Conservation (phyloP, 92 coral and sea anemone genomes). For the Palythoa caribaeorum region DNA sequence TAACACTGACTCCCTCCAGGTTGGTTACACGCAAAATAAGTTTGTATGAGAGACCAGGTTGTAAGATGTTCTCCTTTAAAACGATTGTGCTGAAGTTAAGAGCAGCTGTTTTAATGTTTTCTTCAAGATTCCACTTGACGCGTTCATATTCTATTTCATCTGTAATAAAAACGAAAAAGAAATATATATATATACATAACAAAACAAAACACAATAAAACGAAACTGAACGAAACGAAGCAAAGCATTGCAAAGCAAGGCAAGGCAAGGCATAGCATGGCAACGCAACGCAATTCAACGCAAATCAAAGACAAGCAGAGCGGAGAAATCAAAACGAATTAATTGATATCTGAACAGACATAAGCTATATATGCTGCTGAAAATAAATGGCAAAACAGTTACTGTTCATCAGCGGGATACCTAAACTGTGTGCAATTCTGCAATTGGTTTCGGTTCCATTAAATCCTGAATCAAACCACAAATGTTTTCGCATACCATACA, state of each 20-base stretch:
- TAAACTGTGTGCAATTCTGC: no score
- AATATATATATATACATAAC: background rate
- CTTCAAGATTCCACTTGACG: conserved; percentile 14
- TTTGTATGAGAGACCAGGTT: conserved; percentile 30
- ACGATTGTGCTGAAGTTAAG: conserved; percentile 14
- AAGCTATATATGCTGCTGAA: no score
- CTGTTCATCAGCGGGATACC: no score
- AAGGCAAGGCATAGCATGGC: no score
- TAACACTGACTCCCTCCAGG: background rate
- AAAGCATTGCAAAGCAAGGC: no score
- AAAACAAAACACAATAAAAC: no score
- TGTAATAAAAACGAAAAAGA: background rate
- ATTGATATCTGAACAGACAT: no score
- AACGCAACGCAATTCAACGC: background rate
- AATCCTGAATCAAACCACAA: no score
- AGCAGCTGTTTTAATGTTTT: conserved; percentile 12
- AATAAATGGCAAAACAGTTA: no score
- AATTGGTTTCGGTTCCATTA: no score
- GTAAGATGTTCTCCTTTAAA: conserved; percentile 4
- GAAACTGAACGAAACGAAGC: no score
- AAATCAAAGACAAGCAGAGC: background rate
- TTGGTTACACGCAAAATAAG: conserved; percentile 13
- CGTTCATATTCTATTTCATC: conserved; percentile 22
- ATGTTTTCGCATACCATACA: background rate
- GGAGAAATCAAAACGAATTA: no score